Evolutionary conservation across 2,888 invertebrate species (phyloP), one percentile per base, ranked within the genome.

Genomic region (Bursaphelenchus okinawaensis): DNA sequence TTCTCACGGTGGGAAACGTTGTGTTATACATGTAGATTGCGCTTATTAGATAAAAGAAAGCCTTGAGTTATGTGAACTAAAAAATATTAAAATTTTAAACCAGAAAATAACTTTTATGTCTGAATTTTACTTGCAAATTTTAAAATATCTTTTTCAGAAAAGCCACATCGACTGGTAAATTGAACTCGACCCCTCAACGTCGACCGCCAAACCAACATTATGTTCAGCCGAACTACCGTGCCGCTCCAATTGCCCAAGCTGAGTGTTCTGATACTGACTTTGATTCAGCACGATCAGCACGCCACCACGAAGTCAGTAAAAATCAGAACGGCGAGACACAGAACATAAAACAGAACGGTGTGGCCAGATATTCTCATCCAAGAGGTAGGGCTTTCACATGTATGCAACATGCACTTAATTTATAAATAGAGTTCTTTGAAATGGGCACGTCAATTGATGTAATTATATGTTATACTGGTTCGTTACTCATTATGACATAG

Each of bases 231-330:
- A 19, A 26, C 19, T 24, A 68, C 22, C 55, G 62, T 55, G 52
- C 60, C 24, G 82, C 82, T 7, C 82, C 82, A 20, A 80, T 82
- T 56, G 82, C 82, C 16, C 80, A 82, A 56, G 76, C 82, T 7
- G 82, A 82, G 63, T 78, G 79, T 55, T 78, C 77, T 62, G 82
- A 82, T 63, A 79, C 80, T 4, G 82, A 81, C 62, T 81, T 77
- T 61, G 80, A 80, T 61, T 74, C 79, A 20, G 75, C 76, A 9
- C 63, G 79, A 55, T 65, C 74, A 9, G 61, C 40, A 27, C 23
- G 22, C 40, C 28, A 29, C 22, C 23, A 64, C 64, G 40, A 68
- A 68, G 29, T 52, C 68, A 31, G 70, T 70, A 54, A 74, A 71
- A 62, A 52, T 29, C 31, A 28, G 55, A 64, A 19, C 62, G 61